Evolutionary conservation across 2,888 invertebrate species (phyloP).

Genomic region (Orchestes rusci): DNA sequence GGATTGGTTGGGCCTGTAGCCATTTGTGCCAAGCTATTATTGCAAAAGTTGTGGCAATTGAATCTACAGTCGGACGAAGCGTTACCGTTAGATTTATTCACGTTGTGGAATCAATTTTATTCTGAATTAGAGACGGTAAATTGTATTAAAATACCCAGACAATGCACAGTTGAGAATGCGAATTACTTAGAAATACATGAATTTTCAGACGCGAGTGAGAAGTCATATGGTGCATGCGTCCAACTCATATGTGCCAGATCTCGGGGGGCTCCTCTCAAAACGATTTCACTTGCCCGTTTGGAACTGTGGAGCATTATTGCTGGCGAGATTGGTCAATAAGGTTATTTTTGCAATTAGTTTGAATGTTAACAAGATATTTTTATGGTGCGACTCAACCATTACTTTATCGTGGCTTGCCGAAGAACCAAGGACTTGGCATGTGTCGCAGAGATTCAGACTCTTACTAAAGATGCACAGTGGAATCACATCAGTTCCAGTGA

Average conservation of each 20-base stretch:
- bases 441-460: conserved; percentile 11
- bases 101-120: conserved; percentile 6
- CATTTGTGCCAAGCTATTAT: conserved; percentile 22
- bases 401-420: conserved; percentile 13
- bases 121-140: neutral
- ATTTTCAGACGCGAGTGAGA: conserved; percentile 9
- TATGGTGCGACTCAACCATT: conserved; percentile 17
- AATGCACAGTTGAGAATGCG: neutral
- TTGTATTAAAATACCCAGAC: conserved; percentile 4
- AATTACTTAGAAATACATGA: conserved; percentile 4
- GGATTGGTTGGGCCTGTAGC: conserved; percentile 23
- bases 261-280: conserved; percentile 5
- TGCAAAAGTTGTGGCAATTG: conserved; percentile 24
- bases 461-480: neutral
- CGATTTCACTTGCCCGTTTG: conserved; percentile 1
- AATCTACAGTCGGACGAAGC: conserved; percentile 21
- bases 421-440: conserved; percentile 5
- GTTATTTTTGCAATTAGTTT: neutral
- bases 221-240: conserved; percentile 3
- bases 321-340: neutral
- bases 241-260: conserved; percentile 6
- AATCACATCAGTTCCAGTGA: neutral
- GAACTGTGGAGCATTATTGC: conserved; percentile 7
- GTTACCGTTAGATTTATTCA: conserved; percentile 9
- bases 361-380: neutral